Percentiles rank a stretch among this genome's conserved stretches.
Evolutionary conservation across 1,140 invertebrate species (phyloP).

Genomic region (Leptestheria dahalacensis): DNA sequence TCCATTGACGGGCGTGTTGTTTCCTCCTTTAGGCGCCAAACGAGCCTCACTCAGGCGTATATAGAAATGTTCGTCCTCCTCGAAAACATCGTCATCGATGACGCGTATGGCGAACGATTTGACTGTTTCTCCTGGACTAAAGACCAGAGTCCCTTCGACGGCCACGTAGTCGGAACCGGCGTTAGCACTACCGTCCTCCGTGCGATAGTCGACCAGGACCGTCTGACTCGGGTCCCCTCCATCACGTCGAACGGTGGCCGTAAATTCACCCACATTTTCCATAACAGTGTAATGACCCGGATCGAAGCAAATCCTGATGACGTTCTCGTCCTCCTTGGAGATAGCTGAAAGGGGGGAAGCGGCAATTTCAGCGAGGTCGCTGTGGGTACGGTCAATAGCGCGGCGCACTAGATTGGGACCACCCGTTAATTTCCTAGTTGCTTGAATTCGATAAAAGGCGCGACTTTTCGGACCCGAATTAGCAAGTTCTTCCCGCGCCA

Average conservation of each 20-base stretch:
- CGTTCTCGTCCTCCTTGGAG: constrained; percentile 36
- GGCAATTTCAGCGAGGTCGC: constrained; percentile 60
- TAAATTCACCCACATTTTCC: constrained; percentile 91
- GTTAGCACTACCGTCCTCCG: constrained; percentile 93
- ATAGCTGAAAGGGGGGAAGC: constrained; percentile 28
- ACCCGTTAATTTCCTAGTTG: constrained; percentile 89
- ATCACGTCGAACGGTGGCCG: constrained; percentile 67
- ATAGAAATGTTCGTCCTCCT: constrained; percentile 98
- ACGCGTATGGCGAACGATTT: constrained; percentile 75
- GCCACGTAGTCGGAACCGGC: constrained; percentile 86
- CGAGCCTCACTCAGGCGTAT: constrained; percentile 52
- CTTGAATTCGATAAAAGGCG: constrained; percentile 94
- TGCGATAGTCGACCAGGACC: constrained; percentile 78
- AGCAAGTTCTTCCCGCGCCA: constrained; percentile 89
- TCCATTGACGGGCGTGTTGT: neutral
- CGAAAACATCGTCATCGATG: constrained; percentile 97
- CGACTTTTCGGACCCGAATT: constrained; percentile 85
- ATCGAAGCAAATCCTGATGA: constrained; percentile 71
- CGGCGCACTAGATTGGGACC: constrained; percentile 82
- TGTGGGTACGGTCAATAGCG: constrained; percentile 68
- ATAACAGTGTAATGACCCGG: constrained; percentile 96
- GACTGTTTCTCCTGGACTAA: constrained; percentile 67
- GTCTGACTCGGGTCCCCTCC: constrained; percentile 62
- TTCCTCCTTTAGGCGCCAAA: constrained; percentile 17
- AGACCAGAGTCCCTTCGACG: constrained; percentile 69